Conservation (phyloP, 2,113 vertebrate genomes). For the Charina bottae region DNA sequence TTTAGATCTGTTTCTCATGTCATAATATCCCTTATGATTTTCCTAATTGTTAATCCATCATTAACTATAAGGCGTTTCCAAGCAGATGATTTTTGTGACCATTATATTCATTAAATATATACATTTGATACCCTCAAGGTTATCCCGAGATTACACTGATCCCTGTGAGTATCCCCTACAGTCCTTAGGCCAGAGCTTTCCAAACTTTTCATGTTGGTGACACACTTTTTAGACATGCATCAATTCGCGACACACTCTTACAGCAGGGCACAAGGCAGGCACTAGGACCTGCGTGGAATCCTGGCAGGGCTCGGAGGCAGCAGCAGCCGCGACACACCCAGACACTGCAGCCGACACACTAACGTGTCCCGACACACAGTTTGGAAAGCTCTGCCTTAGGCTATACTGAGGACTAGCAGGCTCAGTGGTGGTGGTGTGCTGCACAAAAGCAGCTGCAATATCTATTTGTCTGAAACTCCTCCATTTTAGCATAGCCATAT, state of each 20-base stretch:
- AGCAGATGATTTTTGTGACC: neutral
- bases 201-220: too few species aligned
- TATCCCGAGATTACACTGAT: neutral
- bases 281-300: too few species aligned
- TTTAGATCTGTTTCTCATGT: neutral
- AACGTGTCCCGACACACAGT: too few species aligned
- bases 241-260: too few species aligned
- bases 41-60: neutral
- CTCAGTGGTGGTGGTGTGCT: neutral
- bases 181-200: too few species aligned
- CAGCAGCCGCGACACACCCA: too few species aligned
- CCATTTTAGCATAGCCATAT: neutral
- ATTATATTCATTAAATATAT: neutral
- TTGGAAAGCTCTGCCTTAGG: too few species aligned
- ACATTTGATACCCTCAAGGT: neutral
- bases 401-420: neutral
- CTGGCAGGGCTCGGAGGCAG: too few species aligned
- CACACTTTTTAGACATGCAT: too few species aligned
- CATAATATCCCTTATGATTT: neutral
- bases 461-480: neutral
- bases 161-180: neutral
- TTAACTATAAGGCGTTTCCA: neutral
- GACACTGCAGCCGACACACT: too few species aligned
- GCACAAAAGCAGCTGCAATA: neutral
- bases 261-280: too few species aligned